A percentile compares a stretch with the other conserved stretches of the same genome.
Conservation (phyloP, 2,888 invertebrate species). For the Cantharis rufa region DNA sequence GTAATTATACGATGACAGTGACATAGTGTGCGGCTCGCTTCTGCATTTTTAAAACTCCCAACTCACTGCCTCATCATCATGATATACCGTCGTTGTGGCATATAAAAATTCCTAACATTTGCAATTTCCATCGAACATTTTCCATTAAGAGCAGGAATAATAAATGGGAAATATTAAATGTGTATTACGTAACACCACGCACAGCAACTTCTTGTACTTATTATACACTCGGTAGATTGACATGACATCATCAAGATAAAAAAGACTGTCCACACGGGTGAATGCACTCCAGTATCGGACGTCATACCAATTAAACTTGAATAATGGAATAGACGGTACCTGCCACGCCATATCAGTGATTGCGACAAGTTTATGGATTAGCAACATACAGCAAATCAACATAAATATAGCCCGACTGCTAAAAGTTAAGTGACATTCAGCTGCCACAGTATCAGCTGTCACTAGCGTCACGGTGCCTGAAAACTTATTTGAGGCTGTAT, state of each 20-base stretch:
- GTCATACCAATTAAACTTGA: conserved; percentile 41
- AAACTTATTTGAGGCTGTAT: conserved; percentile 33
- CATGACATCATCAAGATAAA: conserved; percentile 17
- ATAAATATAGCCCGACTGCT: conserved; percentile 32
- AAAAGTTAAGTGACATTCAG: conserved; percentile 34
- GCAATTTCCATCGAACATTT: conserved; percentile 16
- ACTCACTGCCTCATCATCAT: conserved; percentile 32
- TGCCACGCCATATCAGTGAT: conserved; percentile 37
- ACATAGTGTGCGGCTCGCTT: conserved; percentile 54
- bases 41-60: conserved; percentile 52
- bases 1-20: conserved; percentile 56
- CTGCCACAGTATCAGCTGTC: conserved; percentile 37
- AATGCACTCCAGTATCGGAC: conserved; percentile 39
- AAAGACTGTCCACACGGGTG: conserved; percentile 35
- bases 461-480: conserved; percentile 37
- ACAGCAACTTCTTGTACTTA: neutral
- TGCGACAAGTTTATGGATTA: conserved; percentile 39
- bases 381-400: conserved; percentile 35
- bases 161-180: neutral
- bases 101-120: conserved; percentile 16
- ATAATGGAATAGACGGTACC: conserved; percentile 40
- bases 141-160: conserved; percentile 9
- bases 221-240: neutral
- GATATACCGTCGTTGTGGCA: conserved; percentile 33
- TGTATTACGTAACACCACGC: neutral